Evolutionary conservation across 2,888 invertebrate species (phyloP), one percentile per base, ranked within the genome.

Genomic region (Pegoplata infirma): DNA sequence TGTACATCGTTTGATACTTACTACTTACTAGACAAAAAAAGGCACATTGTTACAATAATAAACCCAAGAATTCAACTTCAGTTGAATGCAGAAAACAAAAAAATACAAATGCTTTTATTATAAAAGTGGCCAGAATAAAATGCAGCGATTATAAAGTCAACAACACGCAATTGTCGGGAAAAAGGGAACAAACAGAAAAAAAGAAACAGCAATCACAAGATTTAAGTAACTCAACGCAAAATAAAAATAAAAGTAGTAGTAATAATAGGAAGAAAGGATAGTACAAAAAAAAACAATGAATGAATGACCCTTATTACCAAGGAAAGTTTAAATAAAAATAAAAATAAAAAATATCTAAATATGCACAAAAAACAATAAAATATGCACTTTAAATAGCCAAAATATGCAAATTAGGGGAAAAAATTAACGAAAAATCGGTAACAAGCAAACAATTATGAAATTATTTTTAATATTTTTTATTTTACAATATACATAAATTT

Each of bases 141-240:
- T 55, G 69, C 64, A 78, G 59, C 69, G 59, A 67, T 72, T 72
- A 67, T 67, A 71, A 67, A 75, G 79, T 71, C 79, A 79, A 79
- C 71, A 75, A 55, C 56, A 75, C 68, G 67, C 66, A 75, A 79
- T 79, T 79, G 75, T 63, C 71, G 75, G 71, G 49, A 75, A 59
- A 66, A 58, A 61, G 47, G 16, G 46, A 36, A 47, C 64, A 23
- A 51, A 21, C 53, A 40, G 25, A 51, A 51, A 10, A 44, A 73
- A 40, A 73, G 68, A 67, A 75, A 74, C 55, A 72, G 75, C 71
- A 79, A 75, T 58, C 71, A 72, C 75, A 72, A 61, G 75, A 75
- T 79, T 75, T 75, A 75, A 79, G 71, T 63, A 68, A 72, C 79
- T 79, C 14, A 40, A 40, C 66, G 67, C 55, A 79, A 79, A 67